These are phyloP conservation scores for Polymixis lichenea DNA, from an alignment of 2,888 invertebrate genomes.

Conservation along the genomic window DNA sequence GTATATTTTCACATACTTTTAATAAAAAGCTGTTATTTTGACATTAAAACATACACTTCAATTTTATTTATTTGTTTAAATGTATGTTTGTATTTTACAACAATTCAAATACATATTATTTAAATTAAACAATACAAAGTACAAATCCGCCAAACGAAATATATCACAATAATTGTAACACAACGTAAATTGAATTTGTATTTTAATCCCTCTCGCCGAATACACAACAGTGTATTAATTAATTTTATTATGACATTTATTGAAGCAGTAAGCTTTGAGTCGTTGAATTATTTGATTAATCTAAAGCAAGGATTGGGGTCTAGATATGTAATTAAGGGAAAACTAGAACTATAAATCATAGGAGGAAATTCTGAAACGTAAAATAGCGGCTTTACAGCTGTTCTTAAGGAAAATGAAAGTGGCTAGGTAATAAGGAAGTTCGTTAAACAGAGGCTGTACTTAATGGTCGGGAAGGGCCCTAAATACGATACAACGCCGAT, in stretches of 20 bases:
- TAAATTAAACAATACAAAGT: slow-evolving; percentile 16
- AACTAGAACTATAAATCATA: slow-evolving; percentile 67
- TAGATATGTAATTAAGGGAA: slow-evolving; percentile 66
- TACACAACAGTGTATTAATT: slow-evolving; percentile 68
- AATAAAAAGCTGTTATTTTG: no score
- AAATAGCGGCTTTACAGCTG: slow-evolving; percentile 63
- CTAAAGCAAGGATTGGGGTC: slow-evolving; percentile 57
- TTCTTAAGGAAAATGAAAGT: slow-evolving; percentile 76
- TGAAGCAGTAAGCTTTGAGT: slow-evolving; percentile 64
- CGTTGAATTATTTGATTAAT: slow-evolving; percentile 70
- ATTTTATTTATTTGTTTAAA: no score
- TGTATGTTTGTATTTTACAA: neutral
- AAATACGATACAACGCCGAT: slow-evolving; percentile 66
- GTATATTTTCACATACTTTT: no score
- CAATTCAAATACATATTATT: slow-evolving; percentile 16
- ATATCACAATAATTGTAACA: slow-evolving; percentile 35
- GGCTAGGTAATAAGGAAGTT: slow-evolving; percentile 78
- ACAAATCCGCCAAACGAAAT: slow-evolving; percentile 41
- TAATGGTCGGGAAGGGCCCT: slow-evolving; percentile 69
- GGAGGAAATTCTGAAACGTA: slow-evolving; percentile 64
- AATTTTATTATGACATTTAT: slow-evolving; percentile 74
- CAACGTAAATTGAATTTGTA: slow-evolving; percentile 56
- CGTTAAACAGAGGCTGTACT: slow-evolving; percentile 73
- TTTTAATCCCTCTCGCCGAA: slow-evolving; percentile 57
- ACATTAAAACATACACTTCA: no score